phyloP scores from a whole-genome alignment of 2,888 invertebrate genomes.

The Acrobasis consociella region DNA sequence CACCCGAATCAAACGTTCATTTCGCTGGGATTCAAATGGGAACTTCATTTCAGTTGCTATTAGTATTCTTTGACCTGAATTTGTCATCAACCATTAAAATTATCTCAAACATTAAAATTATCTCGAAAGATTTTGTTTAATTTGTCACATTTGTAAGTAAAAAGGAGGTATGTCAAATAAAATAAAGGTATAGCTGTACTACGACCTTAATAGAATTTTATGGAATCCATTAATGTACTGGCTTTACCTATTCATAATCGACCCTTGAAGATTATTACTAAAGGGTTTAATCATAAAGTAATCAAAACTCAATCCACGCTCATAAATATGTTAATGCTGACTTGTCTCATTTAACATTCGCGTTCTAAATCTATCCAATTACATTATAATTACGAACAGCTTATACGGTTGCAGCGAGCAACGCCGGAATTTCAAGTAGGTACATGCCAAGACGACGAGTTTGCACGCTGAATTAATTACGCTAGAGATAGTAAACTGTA shows the following conservation, averaged over 20 bases:
- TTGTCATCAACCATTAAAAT: too few relatives aligned
- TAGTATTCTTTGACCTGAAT: background rate
- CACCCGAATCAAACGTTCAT: conserved; percentile 9
- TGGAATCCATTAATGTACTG: too few relatives aligned
- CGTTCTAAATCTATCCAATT: conserved; percentile 16
- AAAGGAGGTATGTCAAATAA: too few relatives aligned
- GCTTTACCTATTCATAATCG: too few relatives aligned
- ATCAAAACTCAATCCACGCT: too few relatives aligned
- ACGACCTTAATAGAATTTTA: too few relatives aligned
- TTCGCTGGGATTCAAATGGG: conserved; percentile 7
- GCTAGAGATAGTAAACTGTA: conserved; percentile 44
- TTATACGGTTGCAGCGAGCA: conserved; percentile 20
- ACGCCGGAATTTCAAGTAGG: conserved; percentile 29
- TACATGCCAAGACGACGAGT: conserved; percentile 31
- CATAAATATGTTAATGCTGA: background rate
- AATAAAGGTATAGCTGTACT: too few relatives aligned
- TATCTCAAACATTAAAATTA: too few relatives aligned
- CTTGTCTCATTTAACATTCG: conserved; percentile 14
- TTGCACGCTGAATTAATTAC: conserved; percentile 46
- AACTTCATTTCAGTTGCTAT: conserved; percentile 10
- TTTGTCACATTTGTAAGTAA: too few relatives aligned
- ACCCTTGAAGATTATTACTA: too few relatives aligned
- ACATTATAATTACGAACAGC: conserved; percentile 32
- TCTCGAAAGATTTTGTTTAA: too few relatives aligned
- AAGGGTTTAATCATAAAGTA: too few relatives aligned